Evolutionary conservation across 1,140 invertebrate genomes (phyloP), one percentile per base, ranked within the genome.

Genomic region (Macrostomum lignano): DNA sequence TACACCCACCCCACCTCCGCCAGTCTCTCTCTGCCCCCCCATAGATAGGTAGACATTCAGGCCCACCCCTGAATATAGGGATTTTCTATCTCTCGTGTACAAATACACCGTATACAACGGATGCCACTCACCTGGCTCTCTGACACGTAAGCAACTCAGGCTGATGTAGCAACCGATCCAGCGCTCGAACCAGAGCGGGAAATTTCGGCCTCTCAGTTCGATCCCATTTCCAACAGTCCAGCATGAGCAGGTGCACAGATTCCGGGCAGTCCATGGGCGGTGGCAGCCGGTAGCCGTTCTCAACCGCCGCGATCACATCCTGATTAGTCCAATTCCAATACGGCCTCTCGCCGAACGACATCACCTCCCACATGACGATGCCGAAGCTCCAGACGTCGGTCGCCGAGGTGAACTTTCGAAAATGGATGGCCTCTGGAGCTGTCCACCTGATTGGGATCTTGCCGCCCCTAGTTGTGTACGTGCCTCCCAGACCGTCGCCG

Each of bases 311-410:
- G n/a, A 36, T 17, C 13, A 36, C 34, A 4, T n/a, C 24, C 58
- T 88, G 86, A 61, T 98, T 98, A 36, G 78, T 84, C 91, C 91
- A 96, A 61, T 94, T 94, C 86, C 86, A 96, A 59, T 94, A 98
- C 9, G 91, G 91, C 33, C 88, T 63, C 52, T 96, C 86, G 2
- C 91, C 88, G 53, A 91, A 96, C 9, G 81, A 86, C 73, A 94
- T 86, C 1, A 96, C 81, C 53, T 98, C 91, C 91, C 91, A 98
- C 55, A 81, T 82, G 4, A 96, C 78, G 36, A 96, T 88, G 15
- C 86, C 86, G 64, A 93, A 88, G 38, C 77, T 84, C 88, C 88
- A 98, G 0, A 94, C 82, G 57, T 96, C 88, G 36, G 79, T 88
- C 7, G 86, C 78, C 14, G 82, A 84, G 2, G 86, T 94, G 54